These are phyloP conservation scores for Zonitis immaculata DNA, from an alignment of 2,888 invertebrate species.

Conservation along the genomic window DNA sequence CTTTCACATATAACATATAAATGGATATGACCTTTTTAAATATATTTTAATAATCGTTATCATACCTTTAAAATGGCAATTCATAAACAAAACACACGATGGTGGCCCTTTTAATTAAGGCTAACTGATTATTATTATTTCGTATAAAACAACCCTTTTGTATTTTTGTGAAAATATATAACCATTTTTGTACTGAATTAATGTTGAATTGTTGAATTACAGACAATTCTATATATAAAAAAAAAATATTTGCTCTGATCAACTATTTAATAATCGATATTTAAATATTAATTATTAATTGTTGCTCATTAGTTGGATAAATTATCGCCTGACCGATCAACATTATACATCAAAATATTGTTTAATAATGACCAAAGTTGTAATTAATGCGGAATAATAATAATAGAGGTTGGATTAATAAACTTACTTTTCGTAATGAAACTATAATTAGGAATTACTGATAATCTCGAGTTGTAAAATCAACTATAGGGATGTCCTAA, in stretches of 20 bases:
- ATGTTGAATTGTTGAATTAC: too few relatives aligned
- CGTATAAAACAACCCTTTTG: not conserved
- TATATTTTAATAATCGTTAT: conserved; percentile 26
- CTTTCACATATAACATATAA: not conserved
- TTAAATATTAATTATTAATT: too few relatives aligned
- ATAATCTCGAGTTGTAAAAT: too few relatives aligned
- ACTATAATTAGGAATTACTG: not conserved
- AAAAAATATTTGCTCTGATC: too few relatives aligned
- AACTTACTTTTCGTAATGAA: not conserved
- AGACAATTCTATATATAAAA: too few relatives aligned
- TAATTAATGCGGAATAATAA: not conserved
- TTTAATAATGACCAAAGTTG: not conserved
- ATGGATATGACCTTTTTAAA: not conserved
- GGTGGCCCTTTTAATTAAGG: conserved; percentile 33
- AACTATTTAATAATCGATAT: too few relatives aligned
- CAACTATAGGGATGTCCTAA: too few relatives aligned
- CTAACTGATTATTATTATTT: conserved; percentile 24
- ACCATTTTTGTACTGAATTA: too few relatives aligned
- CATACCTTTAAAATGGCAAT: conserved; percentile 30
- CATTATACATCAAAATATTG: not conserved
- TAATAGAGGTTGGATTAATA: not conserved
- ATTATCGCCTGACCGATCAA: not conserved
- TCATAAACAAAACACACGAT: conserved; percentile 37
- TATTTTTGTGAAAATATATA: too few relatives aligned
- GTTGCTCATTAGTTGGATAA: not conserved